Evolutionary conservation across 2,797 vertebrate genomes (phyloP).

Genomic region (Tokudaia muenninki): DNA sequence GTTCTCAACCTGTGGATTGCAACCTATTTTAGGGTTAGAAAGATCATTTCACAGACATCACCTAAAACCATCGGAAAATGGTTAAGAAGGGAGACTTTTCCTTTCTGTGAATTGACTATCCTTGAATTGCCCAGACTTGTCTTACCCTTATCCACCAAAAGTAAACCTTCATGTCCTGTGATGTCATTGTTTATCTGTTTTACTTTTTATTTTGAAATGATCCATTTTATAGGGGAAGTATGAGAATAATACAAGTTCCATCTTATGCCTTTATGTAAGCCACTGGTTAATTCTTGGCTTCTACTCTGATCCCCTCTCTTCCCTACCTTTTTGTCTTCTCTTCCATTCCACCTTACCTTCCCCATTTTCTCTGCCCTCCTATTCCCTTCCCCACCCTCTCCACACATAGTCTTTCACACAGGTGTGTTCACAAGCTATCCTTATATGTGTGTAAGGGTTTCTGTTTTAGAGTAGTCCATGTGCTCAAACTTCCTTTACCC

Average conservation of each 20-base stretch:
- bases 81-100: background rate
- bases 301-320: background rate
- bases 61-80: background rate
- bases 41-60: background rate
- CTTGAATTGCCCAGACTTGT: background rate
- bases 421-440: background rate
- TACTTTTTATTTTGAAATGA: slow-evolving; percentile 29
- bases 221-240: background rate
- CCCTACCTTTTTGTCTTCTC: background rate
- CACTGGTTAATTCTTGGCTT: background rate
- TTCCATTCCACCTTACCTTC: background rate
- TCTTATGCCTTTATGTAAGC: background rate
- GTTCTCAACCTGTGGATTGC: background rate
- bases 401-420: background rate
- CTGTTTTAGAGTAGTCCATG: background rate
- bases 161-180: background rate
- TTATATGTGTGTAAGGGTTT: background rate
- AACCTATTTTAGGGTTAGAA: background rate
- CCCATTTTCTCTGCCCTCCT: background rate
- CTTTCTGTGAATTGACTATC: background rate
- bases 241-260: background rate
- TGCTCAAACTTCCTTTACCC: background rate
- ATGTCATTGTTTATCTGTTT: background rate
- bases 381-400: background rate
- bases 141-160: too few species aligned